phyloP scores from a whole-genome alignment of 2,888 invertebrate species.

The Hedychridium roseum region DNA sequence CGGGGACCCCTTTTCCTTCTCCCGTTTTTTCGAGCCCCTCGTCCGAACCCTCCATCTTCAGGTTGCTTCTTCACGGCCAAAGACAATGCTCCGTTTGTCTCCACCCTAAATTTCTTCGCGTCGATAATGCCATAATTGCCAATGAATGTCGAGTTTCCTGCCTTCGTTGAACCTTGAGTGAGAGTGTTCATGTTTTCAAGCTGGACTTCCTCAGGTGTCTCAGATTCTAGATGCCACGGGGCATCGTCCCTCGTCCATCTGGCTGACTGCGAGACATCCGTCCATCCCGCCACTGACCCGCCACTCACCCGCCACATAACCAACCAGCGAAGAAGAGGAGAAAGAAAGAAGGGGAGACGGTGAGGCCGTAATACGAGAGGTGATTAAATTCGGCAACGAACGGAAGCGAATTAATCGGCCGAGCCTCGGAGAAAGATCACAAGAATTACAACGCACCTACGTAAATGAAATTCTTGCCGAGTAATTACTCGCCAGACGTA shows the following conservation, averaged over 20 bases:
- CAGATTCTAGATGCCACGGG: too few species aligned
- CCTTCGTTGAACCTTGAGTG: too few species aligned
- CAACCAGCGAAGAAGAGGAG: too few species aligned
- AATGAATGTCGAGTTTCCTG: too few species aligned
- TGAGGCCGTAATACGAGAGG: conserved; percentile 23
- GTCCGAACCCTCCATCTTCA: background rate
- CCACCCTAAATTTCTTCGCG: conserved; percentile 1
- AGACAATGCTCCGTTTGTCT: too few species aligned
- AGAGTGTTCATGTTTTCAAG: too few species aligned
- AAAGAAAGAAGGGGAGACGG: conserved; percentile 1
- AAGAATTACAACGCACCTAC: conserved; percentile 12
- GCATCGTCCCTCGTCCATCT: conserved; percentile 23
- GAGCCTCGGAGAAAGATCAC: conserved; percentile 5
- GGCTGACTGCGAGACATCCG: conserved; percentile 15
- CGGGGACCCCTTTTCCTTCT: conserved; percentile 10
- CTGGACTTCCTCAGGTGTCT: too few species aligned
- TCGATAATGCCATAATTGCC: conserved; percentile 21
- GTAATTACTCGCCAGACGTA: conserved; percentile 9
- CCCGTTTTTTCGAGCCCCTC: conserved; percentile 12
- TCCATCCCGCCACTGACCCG: conserved; percentile 1
- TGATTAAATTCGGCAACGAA: conserved; percentile 20
- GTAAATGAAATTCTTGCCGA: conserved; percentile 18
- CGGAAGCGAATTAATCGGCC: conserved; percentile 20
- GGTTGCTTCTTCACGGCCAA: too few species aligned
- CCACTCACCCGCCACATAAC: too few species aligned